Percentiles rank a stretch among this genome's conserved stretches.
phyloP scores from a whole-genome alignment of 1,140 invertebrate genomes.

The fruit fly (Drosophila melanogaster) region DNA sequence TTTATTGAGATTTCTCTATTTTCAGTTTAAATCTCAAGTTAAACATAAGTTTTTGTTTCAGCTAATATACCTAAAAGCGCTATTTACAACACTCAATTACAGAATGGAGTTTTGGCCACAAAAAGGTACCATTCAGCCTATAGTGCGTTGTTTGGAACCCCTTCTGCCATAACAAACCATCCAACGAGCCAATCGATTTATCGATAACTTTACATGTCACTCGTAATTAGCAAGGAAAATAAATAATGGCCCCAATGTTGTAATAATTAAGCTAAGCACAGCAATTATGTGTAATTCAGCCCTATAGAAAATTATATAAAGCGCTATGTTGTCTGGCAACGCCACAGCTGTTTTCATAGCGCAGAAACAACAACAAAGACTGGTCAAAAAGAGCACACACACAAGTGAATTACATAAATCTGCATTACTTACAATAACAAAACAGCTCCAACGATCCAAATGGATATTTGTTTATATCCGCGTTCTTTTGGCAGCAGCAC shows the following conservation, averaged over 20 bases:
- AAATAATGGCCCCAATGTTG: conserved; percentile 26
- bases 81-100: too few relatives aligned
- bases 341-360: conserved; percentile 16
- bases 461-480: conserved; percentile 33
- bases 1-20: too few relatives aligned
- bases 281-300: conserved; percentile 16
- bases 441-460: conserved; percentile 29
- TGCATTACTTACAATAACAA: conserved; percentile 67
- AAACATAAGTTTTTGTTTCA: too few relatives aligned
- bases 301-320: conserved; percentile 28
- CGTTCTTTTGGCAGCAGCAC: conserved; percentile 33
- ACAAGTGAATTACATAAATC: conserved; percentile 71
- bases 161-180: too few relatives aligned
- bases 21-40: too few relatives aligned
- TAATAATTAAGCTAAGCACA: conserved; percentile 14
- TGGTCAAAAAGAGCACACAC: conserved; percentile 22
- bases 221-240: conserved; percentile 17
- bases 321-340: conserved; percentile 49
- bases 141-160: too few relatives aligned
- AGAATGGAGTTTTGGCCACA: too few relatives aligned
- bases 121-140: too few relatives aligned
- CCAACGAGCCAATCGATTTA: conserved; percentile 39
- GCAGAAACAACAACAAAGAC: conserved; percentile 6
- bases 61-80: too few relatives aligned
- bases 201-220: conserved; percentile 51